Percentiles rank a stretch among this genome's conserved stretches.
phyloP scores from a whole-genome alignment of 2,888 invertebrate species.

The Rhamphomyia laevipes region DNA sequence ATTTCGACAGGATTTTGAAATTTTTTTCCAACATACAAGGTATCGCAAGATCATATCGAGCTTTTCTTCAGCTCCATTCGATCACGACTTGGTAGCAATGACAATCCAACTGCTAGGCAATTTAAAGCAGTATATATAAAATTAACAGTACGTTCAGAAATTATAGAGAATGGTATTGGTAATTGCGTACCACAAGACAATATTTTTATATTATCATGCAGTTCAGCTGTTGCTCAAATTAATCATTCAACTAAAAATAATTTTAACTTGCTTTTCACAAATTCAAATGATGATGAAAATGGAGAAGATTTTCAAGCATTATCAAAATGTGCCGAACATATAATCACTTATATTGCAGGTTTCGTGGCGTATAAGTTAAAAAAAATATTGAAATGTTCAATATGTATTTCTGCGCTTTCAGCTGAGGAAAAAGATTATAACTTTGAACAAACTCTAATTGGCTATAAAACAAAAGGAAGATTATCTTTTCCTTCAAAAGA shows the following conservation, averaged over 20 bases:
- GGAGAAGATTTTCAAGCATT: background rate
- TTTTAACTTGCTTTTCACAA: background rate
- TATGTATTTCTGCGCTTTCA: background rate
- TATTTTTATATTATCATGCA: background rate
- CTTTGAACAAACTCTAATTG: background rate
- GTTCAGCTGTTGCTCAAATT: background rate
- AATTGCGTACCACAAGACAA: background rate
- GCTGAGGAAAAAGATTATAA: background rate
- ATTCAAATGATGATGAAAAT: background rate
- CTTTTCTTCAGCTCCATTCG: constrained; percentile 15
- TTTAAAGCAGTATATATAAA: constrained; percentile 1
- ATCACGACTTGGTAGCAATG: constrained; percentile 15
- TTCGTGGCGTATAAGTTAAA: constrained; percentile 1
- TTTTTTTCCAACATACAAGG: constrained; percentile 16
- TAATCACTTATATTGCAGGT: background rate
- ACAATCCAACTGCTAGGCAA: constrained; percentile 5
- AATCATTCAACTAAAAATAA: background rate
- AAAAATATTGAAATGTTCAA: background rate
- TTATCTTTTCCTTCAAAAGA: background rate
- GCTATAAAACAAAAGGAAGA: background rate
- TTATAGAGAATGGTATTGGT: constrained; percentile 4
- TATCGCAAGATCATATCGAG: constrained; percentile 18
- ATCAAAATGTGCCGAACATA: background rate
- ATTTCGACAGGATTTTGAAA: constrained; percentile 1
- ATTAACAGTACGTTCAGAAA: constrained; percentile 13